Evolutionary conservation across 2,113 vertebrate species (phyloP).

Genomic region (Peucedramus taeniatus): DNA sequence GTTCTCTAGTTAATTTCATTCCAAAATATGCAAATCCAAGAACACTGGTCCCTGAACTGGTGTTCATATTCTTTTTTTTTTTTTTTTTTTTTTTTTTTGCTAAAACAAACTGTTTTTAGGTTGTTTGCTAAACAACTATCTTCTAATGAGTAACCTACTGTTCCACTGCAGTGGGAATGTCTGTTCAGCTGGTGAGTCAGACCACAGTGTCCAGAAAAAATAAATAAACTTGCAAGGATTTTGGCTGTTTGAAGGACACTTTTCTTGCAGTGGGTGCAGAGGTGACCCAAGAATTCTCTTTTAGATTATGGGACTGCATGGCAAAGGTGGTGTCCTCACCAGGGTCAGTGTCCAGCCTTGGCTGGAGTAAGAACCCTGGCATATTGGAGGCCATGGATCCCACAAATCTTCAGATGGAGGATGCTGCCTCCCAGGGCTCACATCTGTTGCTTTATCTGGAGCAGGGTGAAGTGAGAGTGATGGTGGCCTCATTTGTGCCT

Average conservation of each 20-base stretch:
- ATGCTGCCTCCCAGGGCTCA: neutral
- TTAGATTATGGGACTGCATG: no score
- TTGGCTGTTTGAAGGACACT: neutral
- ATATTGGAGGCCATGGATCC: neutral
- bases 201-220: neutral
- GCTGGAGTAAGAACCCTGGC: neutral
- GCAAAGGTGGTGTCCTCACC: neutral
- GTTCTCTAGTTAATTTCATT: neutral
- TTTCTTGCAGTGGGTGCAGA: neutral
- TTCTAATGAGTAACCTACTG: neutral
- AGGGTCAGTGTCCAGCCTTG: neutral
- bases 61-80: neutral
- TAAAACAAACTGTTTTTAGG: neutral
- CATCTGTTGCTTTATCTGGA: neutral
- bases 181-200: neutral
- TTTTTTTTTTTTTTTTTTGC: neutral
- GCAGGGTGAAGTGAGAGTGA: rapidly evolving
- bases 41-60: rapidly evolving
- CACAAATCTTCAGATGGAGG: neutral
- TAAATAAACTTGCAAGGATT: neutral
- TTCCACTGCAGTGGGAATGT: neutral
- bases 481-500: neutral
- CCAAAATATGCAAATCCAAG: neutral
- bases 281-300: neutral
- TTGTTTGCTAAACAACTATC: neutral